Percentiles rank a stretch among this genome's conserved stretches.
phyloP scores from a whole-genome alignment of 64 coral and sea anemone species.

The Pocillopora verrucosa region DNA sequence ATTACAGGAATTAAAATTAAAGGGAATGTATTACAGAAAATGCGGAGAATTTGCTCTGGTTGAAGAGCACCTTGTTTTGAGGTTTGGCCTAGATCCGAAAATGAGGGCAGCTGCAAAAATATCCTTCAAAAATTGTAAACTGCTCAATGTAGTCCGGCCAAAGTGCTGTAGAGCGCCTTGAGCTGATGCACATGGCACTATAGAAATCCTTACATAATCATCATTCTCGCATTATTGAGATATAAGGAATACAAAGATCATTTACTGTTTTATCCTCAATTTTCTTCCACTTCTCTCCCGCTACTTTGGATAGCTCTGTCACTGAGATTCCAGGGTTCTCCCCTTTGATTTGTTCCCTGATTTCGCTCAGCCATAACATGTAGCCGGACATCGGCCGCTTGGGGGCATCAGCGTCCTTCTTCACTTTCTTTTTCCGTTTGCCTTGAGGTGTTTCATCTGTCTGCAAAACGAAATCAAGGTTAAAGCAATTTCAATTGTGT shows the following conservation, averaged over 20 bases:
- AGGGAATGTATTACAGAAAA: too few relatives aligned
- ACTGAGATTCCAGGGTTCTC: constrained; percentile 90
- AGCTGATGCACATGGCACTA: too few relatives aligned
- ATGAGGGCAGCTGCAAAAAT: too few relatives aligned
- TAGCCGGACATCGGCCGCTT: constrained; percentile 83
- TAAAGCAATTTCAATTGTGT: not conserved
- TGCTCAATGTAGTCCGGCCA: too few relatives aligned
- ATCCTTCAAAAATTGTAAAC: too few relatives aligned
- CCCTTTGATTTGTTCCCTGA: constrained; percentile 72
- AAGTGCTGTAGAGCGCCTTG: too few relatives aligned
- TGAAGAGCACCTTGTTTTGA: too few relatives aligned
- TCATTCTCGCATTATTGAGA: too few relatives aligned
- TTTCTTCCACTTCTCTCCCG: constrained; percentile 87
- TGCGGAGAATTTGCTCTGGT: too few relatives aligned
- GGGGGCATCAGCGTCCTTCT: constrained; percentile 91
- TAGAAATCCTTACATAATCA: too few relatives aligned
- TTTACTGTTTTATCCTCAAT: constrained; percentile 86
- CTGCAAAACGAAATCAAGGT: constrained; percentile 23
- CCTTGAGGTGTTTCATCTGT: constrained; percentile 39
- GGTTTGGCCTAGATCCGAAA: too few relatives aligned
- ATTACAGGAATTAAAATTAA: too few relatives aligned
- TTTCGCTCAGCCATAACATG: constrained; percentile 84
- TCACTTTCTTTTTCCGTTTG: constrained; percentile 56
- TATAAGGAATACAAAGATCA: not conserved
- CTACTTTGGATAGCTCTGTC: constrained; percentile 82